Conservation (phyloP, 2,888 invertebrate genomes). For the Dynastes grantii region DNA sequence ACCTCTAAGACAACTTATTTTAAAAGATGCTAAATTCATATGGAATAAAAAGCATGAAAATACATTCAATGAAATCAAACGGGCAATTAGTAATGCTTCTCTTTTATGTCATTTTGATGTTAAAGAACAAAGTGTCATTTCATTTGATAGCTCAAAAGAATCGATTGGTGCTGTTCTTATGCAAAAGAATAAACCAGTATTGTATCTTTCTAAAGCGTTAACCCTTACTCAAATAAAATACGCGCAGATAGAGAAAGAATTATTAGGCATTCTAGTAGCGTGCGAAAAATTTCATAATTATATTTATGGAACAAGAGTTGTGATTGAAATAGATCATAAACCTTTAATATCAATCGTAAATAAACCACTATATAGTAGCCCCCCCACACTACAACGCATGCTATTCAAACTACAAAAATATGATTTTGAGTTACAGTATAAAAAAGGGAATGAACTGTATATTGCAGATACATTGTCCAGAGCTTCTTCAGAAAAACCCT, state of each 20-base stretch:
- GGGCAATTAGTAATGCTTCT: not conserved
- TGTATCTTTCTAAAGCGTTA: not conserved
- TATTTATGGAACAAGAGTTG: slow-evolving; percentile 40
- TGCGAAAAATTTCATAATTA: slow-evolving; percentile 56
- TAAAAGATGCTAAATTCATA: slow-evolving; percentile 26
- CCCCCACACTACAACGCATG: not conserved
- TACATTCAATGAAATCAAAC: slow-evolving; percentile 1
- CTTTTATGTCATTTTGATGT: not conserved
- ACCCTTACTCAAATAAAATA: slow-evolving; percentile 48
- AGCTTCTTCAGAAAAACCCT: not conserved
- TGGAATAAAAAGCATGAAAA: slow-evolving; percentile 6
- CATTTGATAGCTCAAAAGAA: not conserved
- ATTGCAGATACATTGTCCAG: not conserved
- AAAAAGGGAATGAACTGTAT: not conserved
- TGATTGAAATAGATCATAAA: not conserved
- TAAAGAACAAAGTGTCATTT: not conserved
- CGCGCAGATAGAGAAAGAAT: slow-evolving; percentile 59
- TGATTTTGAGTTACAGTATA: not conserved
- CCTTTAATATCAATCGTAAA: not conserved
- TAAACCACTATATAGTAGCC: not conserved
- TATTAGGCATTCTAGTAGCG: slow-evolving; percentile 50
- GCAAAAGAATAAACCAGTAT: not conserved
- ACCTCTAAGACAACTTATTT: slow-evolving; percentile 49
- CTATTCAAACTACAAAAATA: not conserved
- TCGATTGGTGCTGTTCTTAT: not conserved